Evolutionary conservation across 2,113 vertebrate species (phyloP).

Genomic region (Illadopsis cleaveri): DNA sequence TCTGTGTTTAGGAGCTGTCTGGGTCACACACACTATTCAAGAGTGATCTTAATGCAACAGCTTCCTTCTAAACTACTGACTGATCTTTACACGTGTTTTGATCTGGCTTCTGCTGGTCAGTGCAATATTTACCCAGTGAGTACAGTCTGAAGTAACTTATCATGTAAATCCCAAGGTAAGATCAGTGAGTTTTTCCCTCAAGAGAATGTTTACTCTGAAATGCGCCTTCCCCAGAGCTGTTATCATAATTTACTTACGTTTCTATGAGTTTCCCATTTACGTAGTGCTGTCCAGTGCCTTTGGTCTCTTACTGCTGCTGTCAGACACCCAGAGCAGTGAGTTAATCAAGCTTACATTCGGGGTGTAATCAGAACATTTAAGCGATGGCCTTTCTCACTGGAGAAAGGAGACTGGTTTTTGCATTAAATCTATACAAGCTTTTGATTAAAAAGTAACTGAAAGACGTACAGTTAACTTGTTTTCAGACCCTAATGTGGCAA

Average conservation of each 20-base stretch:
- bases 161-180: not conserved
- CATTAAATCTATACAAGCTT: not conserved
- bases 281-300: not conserved
- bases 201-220: not conserved
- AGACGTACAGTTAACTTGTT: not conserved
- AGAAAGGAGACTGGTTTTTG: not conserved
- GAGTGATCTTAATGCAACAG: not conserved
- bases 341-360: not conserved
- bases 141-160: not conserved
- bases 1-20: not conserved
- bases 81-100: not conserved
- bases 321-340: not conserved
- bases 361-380: not conserved
- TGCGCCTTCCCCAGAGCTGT: not conserved
- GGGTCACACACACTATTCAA: not conserved
- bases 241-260: not conserved
- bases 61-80: not conserved
- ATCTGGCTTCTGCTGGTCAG: not conserved
- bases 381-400: not conserved
- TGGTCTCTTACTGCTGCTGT: not conserved
- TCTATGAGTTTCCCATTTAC: not conserved
- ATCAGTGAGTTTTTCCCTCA: not conserved
- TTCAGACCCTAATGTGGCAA: not conserved
- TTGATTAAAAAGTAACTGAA: not conserved
- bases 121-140: not conserved